These are phyloP conservation scores for Phaethon lepturus DNA, from an alignment of 2,113 vertebrate species.

Conservation along the genomic window DNA sequence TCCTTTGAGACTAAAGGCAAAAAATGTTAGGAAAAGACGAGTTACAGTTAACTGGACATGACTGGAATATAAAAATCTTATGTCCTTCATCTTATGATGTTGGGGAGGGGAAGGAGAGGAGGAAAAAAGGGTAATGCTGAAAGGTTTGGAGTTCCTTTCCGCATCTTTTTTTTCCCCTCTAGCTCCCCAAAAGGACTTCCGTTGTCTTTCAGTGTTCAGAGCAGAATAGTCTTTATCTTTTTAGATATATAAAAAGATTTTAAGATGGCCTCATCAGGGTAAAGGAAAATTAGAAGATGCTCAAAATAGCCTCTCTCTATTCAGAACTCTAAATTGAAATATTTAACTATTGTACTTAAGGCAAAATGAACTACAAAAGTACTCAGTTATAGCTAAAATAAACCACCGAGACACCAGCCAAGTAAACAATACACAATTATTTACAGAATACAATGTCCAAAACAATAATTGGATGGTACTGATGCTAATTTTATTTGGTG, in stretches of 20 bases:
- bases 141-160: background rate
- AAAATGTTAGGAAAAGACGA: background rate
- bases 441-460: background rate
- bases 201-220: background rate
- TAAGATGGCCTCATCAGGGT: background rate
- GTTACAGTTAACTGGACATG: background rate
- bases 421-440: background rate
- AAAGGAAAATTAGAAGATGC: background rate
- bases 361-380: background rate
- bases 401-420: background rate
- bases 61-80: background rate
- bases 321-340: background rate
- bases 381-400: background rate
- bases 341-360: background rate
- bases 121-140: background rate
- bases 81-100: background rate
- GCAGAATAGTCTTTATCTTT: background rate
- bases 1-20: background rate
- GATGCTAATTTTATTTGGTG: constrained; percentile 17
- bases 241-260: background rate
- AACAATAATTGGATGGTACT: background rate
- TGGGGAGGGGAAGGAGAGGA: no score
- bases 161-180: background rate
- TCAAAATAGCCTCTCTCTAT: constrained; percentile 4
- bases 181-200: background rate